phyloP scores from a whole-genome alignment of 2,888 invertebrate genomes.

The Drosophila pseudotalamancana region DNA sequence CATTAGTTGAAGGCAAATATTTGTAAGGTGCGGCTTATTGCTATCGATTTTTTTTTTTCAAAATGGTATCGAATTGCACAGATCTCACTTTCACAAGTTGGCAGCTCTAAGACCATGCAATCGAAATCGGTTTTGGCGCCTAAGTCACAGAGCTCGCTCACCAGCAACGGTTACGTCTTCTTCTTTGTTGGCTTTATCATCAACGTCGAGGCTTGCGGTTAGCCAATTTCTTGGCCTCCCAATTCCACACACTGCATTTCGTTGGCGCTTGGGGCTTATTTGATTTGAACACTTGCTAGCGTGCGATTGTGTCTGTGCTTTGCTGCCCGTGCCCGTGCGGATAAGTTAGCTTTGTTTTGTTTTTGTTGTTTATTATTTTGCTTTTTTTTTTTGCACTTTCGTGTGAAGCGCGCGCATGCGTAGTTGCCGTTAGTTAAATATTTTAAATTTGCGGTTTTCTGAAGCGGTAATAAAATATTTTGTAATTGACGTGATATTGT shows the following conservation, averaged over 20 bases:
- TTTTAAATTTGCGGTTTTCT: conserved; percentile 57
- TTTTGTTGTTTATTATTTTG: conserved; percentile 18
- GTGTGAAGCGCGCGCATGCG: conserved; percentile 59
- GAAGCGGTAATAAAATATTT: conserved; percentile 19
- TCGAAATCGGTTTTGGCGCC: conserved; percentile 16
- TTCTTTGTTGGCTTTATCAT: conserved; percentile 20
- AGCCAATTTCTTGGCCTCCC: conserved; percentile 57
- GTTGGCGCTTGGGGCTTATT: conserved; percentile 61
- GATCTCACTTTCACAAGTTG: conserved; percentile 10
- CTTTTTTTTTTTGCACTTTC: conserved; percentile 21
- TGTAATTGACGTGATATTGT: conserved; percentile 42
- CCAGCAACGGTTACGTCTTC: conserved; percentile 18
- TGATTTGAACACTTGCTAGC: conserved; percentile 71
- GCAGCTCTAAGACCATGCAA: conserved; percentile 11
- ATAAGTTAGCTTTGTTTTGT: conserved; percentile 10
- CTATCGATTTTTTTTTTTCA: background rate
- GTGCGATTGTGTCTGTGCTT: conserved; percentile 61
- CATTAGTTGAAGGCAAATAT: no score
- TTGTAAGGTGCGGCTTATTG: background rate
- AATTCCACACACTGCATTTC: conserved; percentile 44
- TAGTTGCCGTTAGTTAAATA: conserved; percentile 53
- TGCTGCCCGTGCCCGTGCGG: conserved; percentile 28
- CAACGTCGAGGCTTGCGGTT: conserved; percentile 40
- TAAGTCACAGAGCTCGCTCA: conserved; percentile 30
- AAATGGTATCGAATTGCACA: background rate